phyloP scores from a whole-genome alignment of 2,113 vertebrate genomes.

The Colinus virginianus region DNA sequence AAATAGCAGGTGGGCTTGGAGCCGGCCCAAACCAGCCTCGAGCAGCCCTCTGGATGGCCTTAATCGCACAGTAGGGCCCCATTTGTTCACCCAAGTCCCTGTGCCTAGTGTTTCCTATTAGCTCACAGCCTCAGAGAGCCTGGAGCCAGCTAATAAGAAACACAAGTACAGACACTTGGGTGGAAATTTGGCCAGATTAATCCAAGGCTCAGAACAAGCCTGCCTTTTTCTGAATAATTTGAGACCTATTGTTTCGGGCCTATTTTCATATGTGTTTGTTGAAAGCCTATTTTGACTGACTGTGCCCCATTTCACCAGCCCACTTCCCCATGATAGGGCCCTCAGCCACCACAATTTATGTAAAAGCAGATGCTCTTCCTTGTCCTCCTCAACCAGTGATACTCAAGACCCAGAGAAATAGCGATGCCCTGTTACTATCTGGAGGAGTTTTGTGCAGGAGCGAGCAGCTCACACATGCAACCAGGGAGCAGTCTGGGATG shows the following conservation, averaged over 20 bases:
- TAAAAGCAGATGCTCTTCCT: not conserved
- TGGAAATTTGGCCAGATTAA: not conserved
- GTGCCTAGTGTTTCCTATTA: conserved; percentile 29
- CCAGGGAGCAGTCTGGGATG: not conserved
- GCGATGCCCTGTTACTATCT: not conserved
- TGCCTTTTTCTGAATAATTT: not conserved
- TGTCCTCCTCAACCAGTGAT: fast-evolving
- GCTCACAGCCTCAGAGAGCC: not conserved
- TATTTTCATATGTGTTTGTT: not conserved
- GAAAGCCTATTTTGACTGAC: not conserved
- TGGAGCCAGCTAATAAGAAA: conserved; percentile 21
- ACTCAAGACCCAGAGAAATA: not conserved
- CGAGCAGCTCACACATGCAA: not conserved
- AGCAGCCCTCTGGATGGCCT: conserved; percentile 9
- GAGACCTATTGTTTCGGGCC: not conserved
- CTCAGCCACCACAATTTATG: not conserved
- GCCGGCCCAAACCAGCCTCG: not conserved
- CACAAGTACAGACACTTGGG: not conserved
- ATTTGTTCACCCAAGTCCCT: conserved; percentile 2
- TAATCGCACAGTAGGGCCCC: conserved; percentile 31
- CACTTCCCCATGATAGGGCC: fast-evolving
- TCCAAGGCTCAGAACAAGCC: not conserved
- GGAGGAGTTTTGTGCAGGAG: not conserved
- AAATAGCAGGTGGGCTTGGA: conserved; percentile 50
- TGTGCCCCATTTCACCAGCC: not conserved